Conservation (phyloP, 35 echinoderm and acorn worm genomes). For the Ophiothrix spiculata region DNA sequence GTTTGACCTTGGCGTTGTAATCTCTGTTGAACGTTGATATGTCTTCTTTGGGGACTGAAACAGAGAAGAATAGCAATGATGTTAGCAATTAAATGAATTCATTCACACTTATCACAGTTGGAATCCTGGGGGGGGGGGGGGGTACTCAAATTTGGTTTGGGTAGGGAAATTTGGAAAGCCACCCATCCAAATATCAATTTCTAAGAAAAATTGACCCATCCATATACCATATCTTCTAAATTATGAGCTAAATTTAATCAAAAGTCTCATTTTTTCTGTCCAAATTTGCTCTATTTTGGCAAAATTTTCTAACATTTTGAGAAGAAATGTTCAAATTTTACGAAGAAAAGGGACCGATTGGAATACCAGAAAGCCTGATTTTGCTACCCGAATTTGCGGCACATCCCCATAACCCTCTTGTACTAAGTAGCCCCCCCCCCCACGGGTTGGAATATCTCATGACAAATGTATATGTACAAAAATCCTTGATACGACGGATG, state of each 20-base stretch:
- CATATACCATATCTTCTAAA: background rate
- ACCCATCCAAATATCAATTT: background rate
- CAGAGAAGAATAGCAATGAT: background rate
- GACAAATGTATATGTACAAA: too few relatives aligned
- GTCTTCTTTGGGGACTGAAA: conserved; percentile 56
- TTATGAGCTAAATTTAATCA: background rate
- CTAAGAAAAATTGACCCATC: background rate
- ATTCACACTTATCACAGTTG: background rate
- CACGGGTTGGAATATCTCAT: too few relatives aligned
- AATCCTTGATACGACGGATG: too few relatives aligned
- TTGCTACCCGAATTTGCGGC: too few relatives aligned
- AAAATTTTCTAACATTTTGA: too few relatives aligned
- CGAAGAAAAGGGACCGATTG: too few relatives aligned
- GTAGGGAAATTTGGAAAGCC: background rate
- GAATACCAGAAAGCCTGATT: too few relatives aligned
- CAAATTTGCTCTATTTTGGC: too few relatives aligned
- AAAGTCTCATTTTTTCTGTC: too few relatives aligned
- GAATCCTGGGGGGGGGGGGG: background rate
- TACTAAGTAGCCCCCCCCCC: too few relatives aligned
- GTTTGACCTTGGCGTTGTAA: conserved; percentile 61
- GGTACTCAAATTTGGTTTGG: background rate
- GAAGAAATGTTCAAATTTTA: too few relatives aligned
- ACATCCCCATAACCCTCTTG: too few relatives aligned
- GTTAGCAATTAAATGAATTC: background rate
- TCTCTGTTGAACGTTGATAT: conserved; percentile 75